Conservation (phyloP, 2,113 vertebrate species). For the Zosterops japonicus region DNA sequence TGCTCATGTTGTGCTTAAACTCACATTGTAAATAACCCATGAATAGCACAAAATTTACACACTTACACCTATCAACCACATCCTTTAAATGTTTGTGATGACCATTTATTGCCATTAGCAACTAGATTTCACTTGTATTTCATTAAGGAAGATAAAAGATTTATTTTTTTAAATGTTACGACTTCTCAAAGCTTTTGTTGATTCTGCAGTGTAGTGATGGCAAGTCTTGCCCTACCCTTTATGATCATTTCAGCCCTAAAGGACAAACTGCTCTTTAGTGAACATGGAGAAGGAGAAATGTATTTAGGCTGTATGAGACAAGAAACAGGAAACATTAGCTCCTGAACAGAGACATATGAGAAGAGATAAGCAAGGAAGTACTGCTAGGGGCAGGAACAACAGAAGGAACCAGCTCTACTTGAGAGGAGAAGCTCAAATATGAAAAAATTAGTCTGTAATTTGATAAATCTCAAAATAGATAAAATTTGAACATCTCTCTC, state of each 20-base stretch:
- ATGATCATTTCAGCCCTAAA: neutral
- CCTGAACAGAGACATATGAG: neutral
- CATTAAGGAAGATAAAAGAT: neutral
- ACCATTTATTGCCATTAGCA: neutral
- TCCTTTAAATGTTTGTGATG: neutral
- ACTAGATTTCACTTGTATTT: neutral
- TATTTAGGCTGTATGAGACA: neutral
- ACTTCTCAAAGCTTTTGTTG: neutral
- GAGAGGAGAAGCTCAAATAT: neutral
- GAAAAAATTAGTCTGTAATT: neutral
- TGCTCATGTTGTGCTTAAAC: neutral
- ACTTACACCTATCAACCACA: neutral
- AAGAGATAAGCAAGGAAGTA: neutral
- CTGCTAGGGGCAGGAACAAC: neutral
- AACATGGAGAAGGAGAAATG: neutral
- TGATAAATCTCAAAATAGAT: neutral
- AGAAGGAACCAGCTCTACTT: neutral
- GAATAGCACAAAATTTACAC: neutral
- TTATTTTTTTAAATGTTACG: neutral
- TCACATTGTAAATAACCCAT: neutral
- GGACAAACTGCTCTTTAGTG: neutral
- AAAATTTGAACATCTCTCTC: neutral
- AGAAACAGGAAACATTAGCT: neutral
- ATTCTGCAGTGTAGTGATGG: neutral
- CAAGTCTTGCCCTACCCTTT: neutral